phyloP scores from a whole-genome alignment of 2,113 vertebrate genomes.

The Siniperca chuatsi region DNA sequence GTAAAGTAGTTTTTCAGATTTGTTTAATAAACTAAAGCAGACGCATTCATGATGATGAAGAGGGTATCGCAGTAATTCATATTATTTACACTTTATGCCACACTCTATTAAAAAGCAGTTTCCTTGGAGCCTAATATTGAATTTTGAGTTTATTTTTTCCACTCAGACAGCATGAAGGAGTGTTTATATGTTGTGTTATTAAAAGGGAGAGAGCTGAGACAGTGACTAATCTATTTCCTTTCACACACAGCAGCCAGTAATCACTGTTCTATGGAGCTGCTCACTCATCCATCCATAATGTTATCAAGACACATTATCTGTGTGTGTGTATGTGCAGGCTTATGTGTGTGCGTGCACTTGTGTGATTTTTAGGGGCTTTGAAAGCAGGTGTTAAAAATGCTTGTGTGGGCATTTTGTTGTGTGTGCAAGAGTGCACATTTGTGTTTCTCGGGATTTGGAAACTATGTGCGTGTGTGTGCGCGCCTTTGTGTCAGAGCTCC shows the following conservation, averaged over 20 bases:
- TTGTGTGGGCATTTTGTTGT: slow-evolving; percentile 16
- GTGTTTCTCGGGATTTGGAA: slow-evolving; percentile 9
- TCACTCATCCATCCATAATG: slow-evolving; percentile 77
- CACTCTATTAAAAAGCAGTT: slow-evolving; percentile 53
- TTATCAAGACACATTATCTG: slow-evolving; percentile 73
- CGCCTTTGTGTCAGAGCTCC: not conserved
- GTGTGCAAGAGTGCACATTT: not conserved
- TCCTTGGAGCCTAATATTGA: slow-evolving; percentile 55
- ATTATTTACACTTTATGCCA: slow-evolving; percentile 52
- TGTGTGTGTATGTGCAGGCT: slow-evolving; percentile 6
- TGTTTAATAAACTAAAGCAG: slow-evolving; percentile 44
- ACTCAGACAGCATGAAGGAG: slow-evolving; percentile 73
- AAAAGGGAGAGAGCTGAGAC: slow-evolving; percentile 71
- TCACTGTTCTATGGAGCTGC: slow-evolving; percentile 69
- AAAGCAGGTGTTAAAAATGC: slow-evolving; percentile 53
- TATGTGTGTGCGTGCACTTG: not conserved
- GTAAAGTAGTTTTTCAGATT: slow-evolving; percentile 2
- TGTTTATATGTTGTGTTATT: slow-evolving; percentile 75
- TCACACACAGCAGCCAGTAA: slow-evolving; percentile 71
- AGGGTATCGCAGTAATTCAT: slow-evolving; percentile 30
- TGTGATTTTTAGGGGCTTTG: slow-evolving; percentile 50
- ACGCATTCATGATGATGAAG: slow-evolving; percentile 13
- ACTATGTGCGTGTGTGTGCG: not conserved
- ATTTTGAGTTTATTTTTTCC: slow-evolving; percentile 52
- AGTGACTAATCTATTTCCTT: slow-evolving; percentile 79